A percentile compares a stretch with the other conserved stretches of the same genome.
Conservation (phyloP, 2,797 vertebrate species). For the Phataginus tricuspis region DNA sequence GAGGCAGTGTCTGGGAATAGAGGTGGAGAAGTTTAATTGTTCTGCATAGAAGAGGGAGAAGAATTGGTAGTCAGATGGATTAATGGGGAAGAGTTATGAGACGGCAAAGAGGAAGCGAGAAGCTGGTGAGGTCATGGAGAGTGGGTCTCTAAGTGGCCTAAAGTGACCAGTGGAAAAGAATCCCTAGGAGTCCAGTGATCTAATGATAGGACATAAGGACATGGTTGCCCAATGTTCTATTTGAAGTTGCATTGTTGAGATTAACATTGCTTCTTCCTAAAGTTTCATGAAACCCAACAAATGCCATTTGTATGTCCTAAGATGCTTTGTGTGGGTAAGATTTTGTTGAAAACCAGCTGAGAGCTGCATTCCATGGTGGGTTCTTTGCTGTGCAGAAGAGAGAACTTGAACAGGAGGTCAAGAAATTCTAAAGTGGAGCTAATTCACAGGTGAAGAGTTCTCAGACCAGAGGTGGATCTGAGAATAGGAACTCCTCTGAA, state of each 20-base stretch:
- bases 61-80: background rate
- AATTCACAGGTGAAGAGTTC: background rate
- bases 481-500: background rate
- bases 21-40: background rate
- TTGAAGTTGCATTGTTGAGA: background rate
- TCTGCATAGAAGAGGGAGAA: background rate
- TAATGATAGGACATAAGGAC: background rate
- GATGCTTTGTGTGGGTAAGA: background rate
- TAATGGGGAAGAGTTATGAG: background rate
- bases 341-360: background rate
- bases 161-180: background rate
- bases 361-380: background rate
- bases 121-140: background rate
- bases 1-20: background rate
- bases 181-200: background rate
- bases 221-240: background rate
- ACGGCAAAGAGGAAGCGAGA: background rate
- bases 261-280: background rate
- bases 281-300: background rate
- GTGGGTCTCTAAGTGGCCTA: background rate
- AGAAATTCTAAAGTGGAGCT: background rate
- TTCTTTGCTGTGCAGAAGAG: background rate
- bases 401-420: background rate
- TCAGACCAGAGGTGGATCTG: background rate
- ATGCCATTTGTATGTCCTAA: no score